Evolutionary conservation across 2,113 vertebrate species (phyloP), one percentile per base, ranked within the genome.

Genomic region (Budorcas taxicolor): DNA sequence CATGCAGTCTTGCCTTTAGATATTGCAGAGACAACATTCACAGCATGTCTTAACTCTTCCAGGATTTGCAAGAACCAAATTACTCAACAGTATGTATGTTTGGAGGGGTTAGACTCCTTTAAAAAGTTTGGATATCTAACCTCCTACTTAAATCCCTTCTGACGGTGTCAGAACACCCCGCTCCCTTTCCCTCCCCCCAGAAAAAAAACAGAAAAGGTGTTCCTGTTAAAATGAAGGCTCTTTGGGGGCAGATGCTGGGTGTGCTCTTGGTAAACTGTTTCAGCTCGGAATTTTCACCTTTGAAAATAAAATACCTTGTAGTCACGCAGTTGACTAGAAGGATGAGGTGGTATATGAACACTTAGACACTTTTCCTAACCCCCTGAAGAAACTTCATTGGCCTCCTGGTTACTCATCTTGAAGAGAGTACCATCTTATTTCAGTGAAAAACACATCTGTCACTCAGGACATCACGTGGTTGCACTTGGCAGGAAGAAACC

Each of bases 351-450:
- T 97, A 93, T 97, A 94, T 97, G 81, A 31, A 85, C 91, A 97
- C 96, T 90, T 97, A 96, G 95, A 82, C 98, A 97, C 95, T 98
- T 98, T 97, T 98, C 97, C 96, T 98, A 83, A 50, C 92, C 90
- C 92, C 74, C 95, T 97, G 98, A 98, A 98, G 98, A 99, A 99
- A 98, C 98, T 98, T 99, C 98, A 98, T 97, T 95, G 97, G 97
- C 98, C 98, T 90, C 97, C 98, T 98, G 98, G 94, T 98, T 98
- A 96, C 97, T 98, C 97, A 91, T 98, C 98, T 98, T 98, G 98
- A 98, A 98, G 94, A 98, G 97, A 98, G 97, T 97, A 97, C 88
- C 94, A 84, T 95, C 67, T 40, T 98, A 95, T 98, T 97, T 98
- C 97, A 98, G 95, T 96, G 98, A 98, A 98, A 98, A 98, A 97